A percentile compares a stretch with the other conserved stretches of the same genome.
Conservation (phyloP, 2,113 vertebrate species). For the Orycteropus afer region DNA sequence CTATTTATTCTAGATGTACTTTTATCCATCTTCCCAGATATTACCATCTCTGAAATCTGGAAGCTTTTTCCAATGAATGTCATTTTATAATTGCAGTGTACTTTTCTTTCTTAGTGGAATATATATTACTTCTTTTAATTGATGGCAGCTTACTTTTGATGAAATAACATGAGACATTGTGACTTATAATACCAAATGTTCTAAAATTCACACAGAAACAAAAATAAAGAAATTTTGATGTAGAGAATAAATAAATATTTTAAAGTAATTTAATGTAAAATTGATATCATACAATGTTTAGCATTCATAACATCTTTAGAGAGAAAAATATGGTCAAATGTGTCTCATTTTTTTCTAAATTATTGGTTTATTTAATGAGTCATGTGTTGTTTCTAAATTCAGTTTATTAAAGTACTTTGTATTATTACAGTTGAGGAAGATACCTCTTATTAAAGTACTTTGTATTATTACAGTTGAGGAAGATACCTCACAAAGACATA, state of each 20-base stretch:
- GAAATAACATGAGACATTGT: background rate
- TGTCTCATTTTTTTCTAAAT: background rate
- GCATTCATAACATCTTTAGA: background rate
- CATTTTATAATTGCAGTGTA: slow-evolving; percentile 34
- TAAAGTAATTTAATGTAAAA: slow-evolving; percentile 8
- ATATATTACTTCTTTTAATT: slow-evolving; percentile 40
- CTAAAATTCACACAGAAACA: background rate
- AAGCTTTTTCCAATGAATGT: slow-evolving; percentile 20
- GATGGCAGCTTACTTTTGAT: slow-evolving; percentile 45
- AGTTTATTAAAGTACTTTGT: background rate
- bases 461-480: background rate
- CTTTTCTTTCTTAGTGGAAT: slow-evolving; percentile 47
- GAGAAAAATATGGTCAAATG: background rate
- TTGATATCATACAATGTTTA: background rate
- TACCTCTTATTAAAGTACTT: background rate
- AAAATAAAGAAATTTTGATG: background rate
- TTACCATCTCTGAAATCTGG: slow-evolving; percentile 35
- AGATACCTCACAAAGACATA: background rate
- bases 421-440: background rate
- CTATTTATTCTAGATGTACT: background rate
- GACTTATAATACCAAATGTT: background rate
- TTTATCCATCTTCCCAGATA: background rate
- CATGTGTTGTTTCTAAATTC: background rate
- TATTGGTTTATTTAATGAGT: background rate
- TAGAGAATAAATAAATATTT: slow-evolving; percentile 45